Base-by-base conservation (phyloP, 1,140 invertebrate genomes). In the Pseudobourletiella spinata region DNA sequence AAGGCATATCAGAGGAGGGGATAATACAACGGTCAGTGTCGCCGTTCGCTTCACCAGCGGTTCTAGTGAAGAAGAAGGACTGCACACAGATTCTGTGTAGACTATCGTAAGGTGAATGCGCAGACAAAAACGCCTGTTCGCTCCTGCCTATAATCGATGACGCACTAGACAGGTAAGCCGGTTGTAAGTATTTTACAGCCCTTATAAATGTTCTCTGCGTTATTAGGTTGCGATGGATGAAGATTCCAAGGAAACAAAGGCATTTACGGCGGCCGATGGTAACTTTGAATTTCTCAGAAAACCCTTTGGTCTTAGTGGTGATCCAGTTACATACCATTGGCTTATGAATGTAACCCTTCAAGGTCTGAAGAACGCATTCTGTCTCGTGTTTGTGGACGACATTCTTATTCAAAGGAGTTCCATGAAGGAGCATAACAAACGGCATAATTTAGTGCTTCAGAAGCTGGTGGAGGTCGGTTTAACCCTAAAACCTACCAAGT, bases 131-230 rank as follows among this genome's bases (percentile, higher is more conserved):
- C 43, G 76, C 77, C 54, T 42, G 54, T 22, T 79, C 72, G 66
- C 79, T 77, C 67, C 59, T 83, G 1, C 80, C 78, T 0, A 54
- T 71, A 3, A 78, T 81, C 11, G 75, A 79, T 20, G 76, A 79
- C 18, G 67, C 67, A 16, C 60, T 83, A 1, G 60, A 73, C 28
- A 61, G 54, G 3, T 61, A 82, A 0, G 22, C 59, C 0, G 76
- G 74, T 2, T 68, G 70, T 3, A 73, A 59, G 16, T 71, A 74
- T 25, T 81, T 79, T 57, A 70, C 71, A 0, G 72, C 72, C 0
- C 66, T 82, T 1, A 81, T 72, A 70, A 80, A 48, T 63, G 67
- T 0, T 71, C 71, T 22, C 80, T 79, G 0, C 83, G 77, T 61
- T 74, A 76, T 68, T 79, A 79, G 69, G 24, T 79, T 65, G 32